Conservation (phyloP, 2,113 vertebrate species). For the Callipepla squamata region DNA sequence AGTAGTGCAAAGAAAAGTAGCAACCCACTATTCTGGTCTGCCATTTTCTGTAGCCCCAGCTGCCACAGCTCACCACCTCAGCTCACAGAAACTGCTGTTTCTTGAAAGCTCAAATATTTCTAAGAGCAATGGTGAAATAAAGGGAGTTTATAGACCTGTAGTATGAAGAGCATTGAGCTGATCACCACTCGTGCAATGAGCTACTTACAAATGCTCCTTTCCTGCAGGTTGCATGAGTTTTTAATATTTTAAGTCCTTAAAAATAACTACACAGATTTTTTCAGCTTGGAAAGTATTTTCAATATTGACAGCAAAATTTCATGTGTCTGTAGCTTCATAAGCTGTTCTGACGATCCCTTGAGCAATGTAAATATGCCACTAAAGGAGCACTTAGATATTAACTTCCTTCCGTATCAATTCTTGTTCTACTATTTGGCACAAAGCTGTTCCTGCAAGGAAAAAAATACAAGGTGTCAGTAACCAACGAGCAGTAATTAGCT, state of each 20-base stretch:
- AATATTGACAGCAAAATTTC: not conserved
- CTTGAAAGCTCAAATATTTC: not conserved
- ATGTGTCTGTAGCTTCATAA: not conserved
- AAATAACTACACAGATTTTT: not conserved
- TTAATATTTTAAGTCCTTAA: not conserved
- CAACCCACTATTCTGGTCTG: not conserved
- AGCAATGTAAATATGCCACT: not conserved
- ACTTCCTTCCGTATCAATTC: not conserved
- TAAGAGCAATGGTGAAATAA: not conserved
- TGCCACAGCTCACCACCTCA: not conserved
- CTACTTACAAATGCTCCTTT: not conserved
- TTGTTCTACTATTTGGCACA: not conserved
- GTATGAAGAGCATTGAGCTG: not conserved
- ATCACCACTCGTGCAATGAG: not conserved
- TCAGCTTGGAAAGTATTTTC: not conserved
- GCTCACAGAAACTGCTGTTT: not conserved
- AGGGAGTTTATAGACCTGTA: not conserved
- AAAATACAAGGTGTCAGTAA: not conserved
- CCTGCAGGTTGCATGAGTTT: not conserved
- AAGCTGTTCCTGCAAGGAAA: not conserved
- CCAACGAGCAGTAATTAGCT: not conserved
- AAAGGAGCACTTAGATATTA: not conserved
- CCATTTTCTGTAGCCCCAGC: not conserved
- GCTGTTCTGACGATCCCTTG: not conserved
- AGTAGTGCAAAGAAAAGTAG: not conserved